Conservation (phyloP, 2,888 invertebrate species). For the Penaeus monodon region DNA sequence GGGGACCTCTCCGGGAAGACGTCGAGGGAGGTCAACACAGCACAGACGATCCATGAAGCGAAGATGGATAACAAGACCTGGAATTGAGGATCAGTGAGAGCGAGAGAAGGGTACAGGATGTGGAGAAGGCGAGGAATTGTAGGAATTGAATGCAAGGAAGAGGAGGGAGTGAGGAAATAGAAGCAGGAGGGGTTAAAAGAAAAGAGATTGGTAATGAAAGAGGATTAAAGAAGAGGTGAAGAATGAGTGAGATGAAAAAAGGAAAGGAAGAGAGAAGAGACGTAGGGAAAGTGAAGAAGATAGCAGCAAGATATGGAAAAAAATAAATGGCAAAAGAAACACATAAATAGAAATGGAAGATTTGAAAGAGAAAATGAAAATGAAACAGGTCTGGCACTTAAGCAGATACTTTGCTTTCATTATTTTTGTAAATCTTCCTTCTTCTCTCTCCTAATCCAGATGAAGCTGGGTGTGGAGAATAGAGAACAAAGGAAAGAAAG, state of each 20-base stretch:
- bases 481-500: too few relatives aligned
- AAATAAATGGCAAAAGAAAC: too few relatives aligned
- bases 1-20: slow-evolving; percentile 78
- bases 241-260: slow-evolving; percentile 1
- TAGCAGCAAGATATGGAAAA: background rate
- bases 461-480: too few relatives aligned
- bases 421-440: too few relatives aligned
- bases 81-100: slow-evolving; percentile 29
- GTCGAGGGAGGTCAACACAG: slow-evolving; percentile 77
- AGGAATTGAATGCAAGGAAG: background rate
- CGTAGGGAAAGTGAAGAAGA: background rate
- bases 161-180: too few relatives aligned
- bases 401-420: too few relatives aligned
- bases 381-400: too few relatives aligned
- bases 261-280: slow-evolving; percentile 18
- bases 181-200: background rate
- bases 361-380: too few relatives aligned
- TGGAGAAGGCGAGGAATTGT: background rate
- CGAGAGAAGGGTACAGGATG: background rate
- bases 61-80: slow-evolving; percentile 82
- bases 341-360: background rate
- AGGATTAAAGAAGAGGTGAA: background rate
- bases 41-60: slow-evolving; percentile 83
- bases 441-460: too few relatives aligned
- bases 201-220: background rate